Evolutionary conservation across 2,113 vertebrate genomes (phyloP).

Genomic region (Vombatus ursinus): DNA sequence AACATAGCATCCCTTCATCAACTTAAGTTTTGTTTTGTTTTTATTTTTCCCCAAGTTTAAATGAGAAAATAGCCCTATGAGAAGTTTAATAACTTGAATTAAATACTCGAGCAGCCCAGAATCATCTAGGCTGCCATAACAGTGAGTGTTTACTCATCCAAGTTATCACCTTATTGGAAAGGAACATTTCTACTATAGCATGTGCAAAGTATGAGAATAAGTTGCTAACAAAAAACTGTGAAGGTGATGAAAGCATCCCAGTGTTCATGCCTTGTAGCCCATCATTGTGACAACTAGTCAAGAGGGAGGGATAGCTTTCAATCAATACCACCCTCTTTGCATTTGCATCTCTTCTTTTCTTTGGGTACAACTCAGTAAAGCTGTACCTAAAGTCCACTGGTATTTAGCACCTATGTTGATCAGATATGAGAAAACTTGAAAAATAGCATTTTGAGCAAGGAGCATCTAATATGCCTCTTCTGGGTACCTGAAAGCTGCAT

Average conservation of each 20-base stretch:
- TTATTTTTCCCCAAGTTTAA: neutral
- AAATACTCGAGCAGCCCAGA: neutral
- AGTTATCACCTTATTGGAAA: slow-evolving; percentile 17
- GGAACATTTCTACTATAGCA: slow-evolving; percentile 41
- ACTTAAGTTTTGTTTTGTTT: neutral
- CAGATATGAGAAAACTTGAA: slow-evolving; percentile 19
- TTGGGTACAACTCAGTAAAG: slow-evolving; percentile 6
- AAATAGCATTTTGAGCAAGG: neutral
- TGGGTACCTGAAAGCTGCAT: neutral
- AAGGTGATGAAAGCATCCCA: slow-evolving; percentile 34
- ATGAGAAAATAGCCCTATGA: neutral
- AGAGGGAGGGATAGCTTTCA: neutral
- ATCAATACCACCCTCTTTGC: neutral
- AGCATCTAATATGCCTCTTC: slow-evolving; percentile 2
- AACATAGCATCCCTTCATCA: neutral
- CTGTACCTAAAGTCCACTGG: neutral
- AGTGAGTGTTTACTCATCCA: slow-evolving; percentile 3
- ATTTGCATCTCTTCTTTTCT: slow-evolving; percentile 29
- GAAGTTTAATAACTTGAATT: neutral
- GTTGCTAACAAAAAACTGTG: slow-evolving; percentile 43
- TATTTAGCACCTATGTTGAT: slow-evolving; percentile 15
- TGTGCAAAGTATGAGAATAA: slow-evolving; percentile 16
- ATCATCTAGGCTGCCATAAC: neutral
- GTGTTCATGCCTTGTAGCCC: neutral
- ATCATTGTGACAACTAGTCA: slow-evolving; percentile 34